A percentile compares a stretch with the other conserved stretches of the same genome.
Conservation (phyloP, 2,797 vertebrate species). For the Chaetophractus vellerosus region DNA sequence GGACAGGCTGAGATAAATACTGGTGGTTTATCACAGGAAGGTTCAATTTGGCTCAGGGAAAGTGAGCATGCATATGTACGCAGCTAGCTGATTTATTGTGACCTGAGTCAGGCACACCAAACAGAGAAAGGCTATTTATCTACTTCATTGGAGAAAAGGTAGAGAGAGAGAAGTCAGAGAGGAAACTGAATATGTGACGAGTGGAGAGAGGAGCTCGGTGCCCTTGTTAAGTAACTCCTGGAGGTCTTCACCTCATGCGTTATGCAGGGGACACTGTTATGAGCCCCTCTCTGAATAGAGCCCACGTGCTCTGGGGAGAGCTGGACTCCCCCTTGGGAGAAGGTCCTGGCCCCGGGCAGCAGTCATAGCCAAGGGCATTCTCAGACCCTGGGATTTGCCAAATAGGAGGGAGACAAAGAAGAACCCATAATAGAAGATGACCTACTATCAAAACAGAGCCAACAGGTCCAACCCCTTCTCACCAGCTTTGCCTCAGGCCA, state of each 20-base stretch:
- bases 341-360: background rate
- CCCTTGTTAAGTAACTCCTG: background rate
- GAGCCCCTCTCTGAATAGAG: background rate
- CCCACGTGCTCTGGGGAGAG: accelerated
- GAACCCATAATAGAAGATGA: background rate
- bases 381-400: background rate
- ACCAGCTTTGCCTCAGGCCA: accelerated
- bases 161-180: constrained; percentile 52
- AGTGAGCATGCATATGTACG: accelerated
- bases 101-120: background rate
- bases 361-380: background rate
- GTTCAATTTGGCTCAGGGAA: background rate
- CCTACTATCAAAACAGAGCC: background rate
- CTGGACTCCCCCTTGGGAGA: background rate
- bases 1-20: constrained; percentile 3
- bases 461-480: accelerated
- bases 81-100: background rate
- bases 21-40: background rate
- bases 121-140: background rate
- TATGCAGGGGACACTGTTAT: background rate
- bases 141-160: background rate
- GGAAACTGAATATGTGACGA: accelerated
- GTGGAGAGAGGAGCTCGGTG: background rate
- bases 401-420: background rate
- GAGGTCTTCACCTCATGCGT: background rate